Conservation (phyloP, 2,113 vertebrate species). For the Coregonus clupeaformis region DNA sequence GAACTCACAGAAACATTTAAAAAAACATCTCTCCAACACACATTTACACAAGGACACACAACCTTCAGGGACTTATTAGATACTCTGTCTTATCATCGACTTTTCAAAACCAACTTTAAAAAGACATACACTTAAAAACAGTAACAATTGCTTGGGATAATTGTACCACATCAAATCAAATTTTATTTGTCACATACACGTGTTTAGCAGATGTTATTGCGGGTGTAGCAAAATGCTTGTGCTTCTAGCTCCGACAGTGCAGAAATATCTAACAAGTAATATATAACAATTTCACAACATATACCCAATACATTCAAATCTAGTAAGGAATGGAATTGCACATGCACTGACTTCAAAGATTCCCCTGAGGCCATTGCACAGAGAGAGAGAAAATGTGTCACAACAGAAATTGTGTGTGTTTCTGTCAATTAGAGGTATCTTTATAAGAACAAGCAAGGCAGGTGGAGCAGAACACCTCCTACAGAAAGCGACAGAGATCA, state of each 20-base stretch:
- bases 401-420: neutral
- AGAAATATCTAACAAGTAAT: no score
- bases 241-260: no score
- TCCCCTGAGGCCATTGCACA: neutral
- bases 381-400: no score
- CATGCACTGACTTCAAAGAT: neutral
- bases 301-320: no score
- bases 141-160: neutral
- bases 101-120: neutral
- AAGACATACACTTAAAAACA: constrained; percentile 1
- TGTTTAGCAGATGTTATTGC: no score
- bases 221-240: no score
- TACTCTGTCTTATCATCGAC: neutral
- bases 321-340: no score
- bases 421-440: neutral
- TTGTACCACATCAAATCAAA: no score
- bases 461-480: neutral
- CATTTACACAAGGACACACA: constrained; percentile 8
- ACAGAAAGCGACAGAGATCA: neutral
- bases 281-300: no score
- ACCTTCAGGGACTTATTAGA: neutral
- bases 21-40: neutral
- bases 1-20: neutral
- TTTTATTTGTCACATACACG: no score
- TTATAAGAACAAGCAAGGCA: neutral